Conservation (phyloP, 2,113 vertebrate species). For the Bambusicola thoracicus region DNA sequence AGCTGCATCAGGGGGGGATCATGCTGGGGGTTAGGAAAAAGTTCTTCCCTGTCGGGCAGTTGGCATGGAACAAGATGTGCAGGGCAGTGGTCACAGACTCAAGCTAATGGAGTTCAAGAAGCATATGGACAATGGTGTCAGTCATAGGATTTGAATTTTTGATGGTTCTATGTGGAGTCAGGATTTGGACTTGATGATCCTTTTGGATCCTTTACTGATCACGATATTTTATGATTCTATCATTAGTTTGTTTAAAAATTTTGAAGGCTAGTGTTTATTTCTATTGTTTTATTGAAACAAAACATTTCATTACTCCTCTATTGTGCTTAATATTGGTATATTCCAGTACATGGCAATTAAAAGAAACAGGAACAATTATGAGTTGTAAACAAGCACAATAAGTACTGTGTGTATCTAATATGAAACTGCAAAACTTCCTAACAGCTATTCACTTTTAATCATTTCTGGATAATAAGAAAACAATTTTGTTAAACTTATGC, state of each 20-base stretch:
- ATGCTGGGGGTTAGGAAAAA: background rate
- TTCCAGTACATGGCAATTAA: background rate
- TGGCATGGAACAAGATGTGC: background rate
- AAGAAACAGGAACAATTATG: background rate
- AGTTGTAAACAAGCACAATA: background rate
- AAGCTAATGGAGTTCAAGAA: background rate
- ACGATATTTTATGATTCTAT: background rate
- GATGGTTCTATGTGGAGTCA: background rate
- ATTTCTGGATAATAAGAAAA: background rate
- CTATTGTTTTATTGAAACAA: background rate
- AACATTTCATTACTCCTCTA: background rate
- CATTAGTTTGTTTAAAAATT: background rate
- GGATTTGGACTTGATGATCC: background rate
- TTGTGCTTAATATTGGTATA: background rate
- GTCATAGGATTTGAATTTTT: background rate
- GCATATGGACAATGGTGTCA: background rate
- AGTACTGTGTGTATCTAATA: background rate
- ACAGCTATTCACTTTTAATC: constrained; percentile 24
- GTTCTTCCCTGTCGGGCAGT: background rate
- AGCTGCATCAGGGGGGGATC: background rate
- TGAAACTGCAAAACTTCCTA: background rate
- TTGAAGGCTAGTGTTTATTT: background rate
- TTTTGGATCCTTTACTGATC: background rate
- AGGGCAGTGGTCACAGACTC: background rate
- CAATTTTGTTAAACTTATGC: background rate